These are phyloP conservation scores for Rousettus leschenaultii DNA, from an alignment of 2,113 vertebrate species.

Conservation along the genomic window DNA sequence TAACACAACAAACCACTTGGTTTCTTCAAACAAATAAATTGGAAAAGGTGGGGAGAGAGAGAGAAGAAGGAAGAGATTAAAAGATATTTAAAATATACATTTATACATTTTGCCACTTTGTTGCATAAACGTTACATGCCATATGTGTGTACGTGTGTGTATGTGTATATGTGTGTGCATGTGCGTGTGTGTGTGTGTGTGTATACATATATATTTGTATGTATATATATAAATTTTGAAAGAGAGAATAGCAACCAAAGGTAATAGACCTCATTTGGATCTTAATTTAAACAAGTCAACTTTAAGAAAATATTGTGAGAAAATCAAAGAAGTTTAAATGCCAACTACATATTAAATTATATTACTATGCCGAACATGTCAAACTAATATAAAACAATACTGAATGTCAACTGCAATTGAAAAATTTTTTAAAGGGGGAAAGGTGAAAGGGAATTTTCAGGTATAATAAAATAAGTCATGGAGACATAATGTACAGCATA, in stretches of 20 bases:
- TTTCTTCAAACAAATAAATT: background rate
- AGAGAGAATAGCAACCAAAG: background rate
- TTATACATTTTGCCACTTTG: background rate
- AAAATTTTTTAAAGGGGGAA: too few species aligned
- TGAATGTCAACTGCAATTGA: too few species aligned
- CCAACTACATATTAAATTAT: background rate
- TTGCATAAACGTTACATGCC: background rate
- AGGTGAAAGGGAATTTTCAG: too few species aligned
- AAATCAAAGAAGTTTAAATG: background rate
- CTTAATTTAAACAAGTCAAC: background rate
- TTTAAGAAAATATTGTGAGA: conserved; percentile 10
- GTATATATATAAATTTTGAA: background rate
- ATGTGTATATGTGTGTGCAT: too few species aligned
- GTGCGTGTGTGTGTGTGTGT: too few species aligned
- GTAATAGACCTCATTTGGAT: background rate
- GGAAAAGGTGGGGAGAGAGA: background rate
- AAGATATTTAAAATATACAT: background rate
- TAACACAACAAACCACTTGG: background rate
- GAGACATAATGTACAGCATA: too few species aligned
- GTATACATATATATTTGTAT: too few species aligned
- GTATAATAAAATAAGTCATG: too few species aligned
- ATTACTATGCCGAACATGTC: background rate
- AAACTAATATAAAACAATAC: too few species aligned
- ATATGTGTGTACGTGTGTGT: too few species aligned
- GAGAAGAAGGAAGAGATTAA: background rate